Conservation (phyloP, 2,113 vertebrate species). For the Haplochromis vanheusdeni region DNA sequence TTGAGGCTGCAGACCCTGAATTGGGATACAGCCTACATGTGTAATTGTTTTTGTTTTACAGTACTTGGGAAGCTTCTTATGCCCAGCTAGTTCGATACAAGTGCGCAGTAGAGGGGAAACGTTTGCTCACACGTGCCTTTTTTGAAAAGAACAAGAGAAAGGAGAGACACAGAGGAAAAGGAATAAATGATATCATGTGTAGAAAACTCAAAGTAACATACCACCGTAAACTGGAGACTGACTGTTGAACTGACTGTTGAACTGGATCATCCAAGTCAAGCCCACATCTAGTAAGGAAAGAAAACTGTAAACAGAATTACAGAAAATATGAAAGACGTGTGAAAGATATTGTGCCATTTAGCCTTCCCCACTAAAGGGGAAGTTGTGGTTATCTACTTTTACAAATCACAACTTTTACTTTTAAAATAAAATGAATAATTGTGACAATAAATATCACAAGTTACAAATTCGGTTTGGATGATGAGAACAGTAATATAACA, state of each 20-base stretch:
- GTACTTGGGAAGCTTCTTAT: too few species aligned
- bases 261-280: not conserved
- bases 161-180: not conserved
- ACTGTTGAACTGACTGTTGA: not conserved
- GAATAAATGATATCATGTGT: not conserved
- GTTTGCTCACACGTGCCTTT: not conserved
- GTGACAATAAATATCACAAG: not conserved
- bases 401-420: not conserved
- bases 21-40: too few species aligned
- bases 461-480: not conserved
- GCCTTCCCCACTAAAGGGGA: not conserved
- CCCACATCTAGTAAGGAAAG: not conserved
- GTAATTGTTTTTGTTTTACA: too few species aligned
- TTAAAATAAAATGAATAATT: not conserved
- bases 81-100: too few species aligned
- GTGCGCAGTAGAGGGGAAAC: not conserved
- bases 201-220: not conserved
- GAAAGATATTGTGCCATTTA: not conserved
- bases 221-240: not conserved
- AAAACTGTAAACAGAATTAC: not conserved
- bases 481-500: not conserved
- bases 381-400: not conserved
- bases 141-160: not conserved
- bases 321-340: not conserved
- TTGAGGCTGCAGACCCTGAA: too few species aligned